Conservation (phyloP, 2,797 vertebrate genomes). For the Dendrocincla tyrannina region DNA sequence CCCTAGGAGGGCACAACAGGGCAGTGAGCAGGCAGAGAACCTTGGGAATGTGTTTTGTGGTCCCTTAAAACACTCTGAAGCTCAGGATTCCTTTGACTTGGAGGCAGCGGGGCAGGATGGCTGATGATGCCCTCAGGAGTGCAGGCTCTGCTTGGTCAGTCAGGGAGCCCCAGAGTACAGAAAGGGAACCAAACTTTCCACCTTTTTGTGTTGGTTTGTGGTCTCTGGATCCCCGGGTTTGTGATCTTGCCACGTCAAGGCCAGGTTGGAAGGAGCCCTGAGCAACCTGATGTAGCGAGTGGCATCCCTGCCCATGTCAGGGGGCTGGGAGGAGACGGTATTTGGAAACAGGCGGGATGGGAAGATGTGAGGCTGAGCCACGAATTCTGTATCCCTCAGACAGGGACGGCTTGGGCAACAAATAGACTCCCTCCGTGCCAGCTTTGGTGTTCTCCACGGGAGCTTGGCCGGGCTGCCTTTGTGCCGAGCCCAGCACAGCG, state of each 20-base stretch:
- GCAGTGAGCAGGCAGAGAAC: background rate
- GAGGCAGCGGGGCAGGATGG: background rate
- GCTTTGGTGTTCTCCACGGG: background rate
- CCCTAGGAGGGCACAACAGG: fast-evolving
- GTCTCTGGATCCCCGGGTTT: background rate
- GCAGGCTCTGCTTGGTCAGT: background rate
- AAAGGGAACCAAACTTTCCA: background rate
- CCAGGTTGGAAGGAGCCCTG: background rate
- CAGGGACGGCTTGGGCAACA: background rate
- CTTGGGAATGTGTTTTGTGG: fast-evolving
- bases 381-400: fast-evolving
- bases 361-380: background rate
- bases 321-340: fast-evolving
- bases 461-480: slow-evolving; percentile 5
- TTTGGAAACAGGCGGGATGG: fast-evolving
- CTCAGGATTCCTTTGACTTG: background rate
- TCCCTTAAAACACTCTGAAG: background rate
- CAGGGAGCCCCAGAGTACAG: fast-evolving
- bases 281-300: fast-evolving
- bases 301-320: fast-evolving
- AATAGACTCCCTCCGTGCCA: fast-evolving
- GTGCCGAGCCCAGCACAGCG: background rate
- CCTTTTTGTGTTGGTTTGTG: background rate
- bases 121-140: fast-evolving
- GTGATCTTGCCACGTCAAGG: background rate